A percentile compares a stretch with the other conserved stretches of the same genome.
Conservation (phyloP, 2,888 invertebrate species). For the Micoletzkya japonica region DNA sequence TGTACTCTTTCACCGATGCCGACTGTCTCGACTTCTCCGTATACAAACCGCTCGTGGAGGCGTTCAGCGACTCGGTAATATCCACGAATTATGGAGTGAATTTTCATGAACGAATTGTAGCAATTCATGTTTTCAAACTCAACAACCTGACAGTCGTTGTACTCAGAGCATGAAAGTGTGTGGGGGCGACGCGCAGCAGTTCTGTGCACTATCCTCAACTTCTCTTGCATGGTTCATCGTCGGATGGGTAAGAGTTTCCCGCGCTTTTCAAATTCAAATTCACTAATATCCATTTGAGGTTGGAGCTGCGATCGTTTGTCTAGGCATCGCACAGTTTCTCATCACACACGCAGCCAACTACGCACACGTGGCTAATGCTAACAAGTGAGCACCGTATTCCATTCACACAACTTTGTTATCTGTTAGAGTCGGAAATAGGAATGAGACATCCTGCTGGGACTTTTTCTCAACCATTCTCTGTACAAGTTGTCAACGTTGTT, state of each 20-base stretch:
- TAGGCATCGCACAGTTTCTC: slow-evolving; percentile 77
- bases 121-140: neutral
- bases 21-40: slow-evolving; percentile 58
- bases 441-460: neutral
- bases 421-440: too few relatives aligned
- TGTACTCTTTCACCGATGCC: slow-evolving; percentile 69
- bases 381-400: slow-evolving; percentile 71
- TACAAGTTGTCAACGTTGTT: neutral
- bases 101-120: neutral
- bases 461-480: neutral
- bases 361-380: slow-evolving; percentile 90
- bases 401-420: neutral
- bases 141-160: neutral
- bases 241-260: slow-evolving; percentile 28
- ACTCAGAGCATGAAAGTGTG: slow-evolving; percentile 56
- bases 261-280: too few relatives aligned
- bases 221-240: slow-evolving; percentile 54
- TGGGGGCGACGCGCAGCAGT: slow-evolving; percentile 60
- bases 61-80: slow-evolving; percentile 40
- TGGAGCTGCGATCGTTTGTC: slow-evolving; percentile 41
- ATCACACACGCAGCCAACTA: slow-evolving; percentile 94
- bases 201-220: slow-evolving; percentile 60
- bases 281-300: too few relatives aligned
- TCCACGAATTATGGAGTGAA: neutral
- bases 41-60: slow-evolving; percentile 51